phyloP scores from a whole-genome alignment of 2,797 vertebrate genomes.

The Dipus sagitta region DNA sequence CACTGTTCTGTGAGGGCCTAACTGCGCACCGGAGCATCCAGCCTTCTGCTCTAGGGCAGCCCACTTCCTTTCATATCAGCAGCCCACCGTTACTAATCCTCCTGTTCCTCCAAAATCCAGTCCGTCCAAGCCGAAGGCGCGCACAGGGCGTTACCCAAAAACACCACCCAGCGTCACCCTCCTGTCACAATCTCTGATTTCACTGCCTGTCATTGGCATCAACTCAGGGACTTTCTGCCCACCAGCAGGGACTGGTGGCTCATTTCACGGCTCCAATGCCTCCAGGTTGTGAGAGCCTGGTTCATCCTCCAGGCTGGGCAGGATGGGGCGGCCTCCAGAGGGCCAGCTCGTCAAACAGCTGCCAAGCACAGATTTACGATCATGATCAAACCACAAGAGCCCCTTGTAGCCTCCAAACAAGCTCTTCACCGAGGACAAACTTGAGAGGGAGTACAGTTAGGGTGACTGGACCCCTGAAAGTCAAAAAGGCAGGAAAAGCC shows the following conservation, averaged over 20 bases:
- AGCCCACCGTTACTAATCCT: not conserved
- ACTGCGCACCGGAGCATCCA: not conserved
- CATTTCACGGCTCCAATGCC: not conserved
- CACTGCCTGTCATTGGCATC: fast-evolving
- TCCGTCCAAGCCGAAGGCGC: not conserved
- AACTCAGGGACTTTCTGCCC: not conserved
- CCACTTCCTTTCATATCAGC: not conserved
- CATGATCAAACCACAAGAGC: fast-evolving
- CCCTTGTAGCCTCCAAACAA: not conserved
- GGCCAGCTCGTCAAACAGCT: not conserved
- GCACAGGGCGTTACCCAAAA: not conserved
- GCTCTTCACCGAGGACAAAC: not conserved
- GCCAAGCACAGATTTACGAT: not conserved
- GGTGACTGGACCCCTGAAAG: no score
- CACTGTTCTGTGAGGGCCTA: not conserved
- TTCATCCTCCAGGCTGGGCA: not conserved
- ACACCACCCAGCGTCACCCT: not conserved
- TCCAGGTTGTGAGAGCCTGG: not conserved
- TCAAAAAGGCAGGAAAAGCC: no score
- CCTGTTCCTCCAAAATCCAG: not conserved
- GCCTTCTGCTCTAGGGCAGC: not conserved
- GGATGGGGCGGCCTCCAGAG: not conserved
- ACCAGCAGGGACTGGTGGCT: not conserved
- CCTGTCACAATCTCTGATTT: not conserved
- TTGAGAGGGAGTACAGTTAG: no score